phyloP scores from a whole-genome alignment of 1,140 invertebrate genomes.

The Ceratina australensis region DNA sequence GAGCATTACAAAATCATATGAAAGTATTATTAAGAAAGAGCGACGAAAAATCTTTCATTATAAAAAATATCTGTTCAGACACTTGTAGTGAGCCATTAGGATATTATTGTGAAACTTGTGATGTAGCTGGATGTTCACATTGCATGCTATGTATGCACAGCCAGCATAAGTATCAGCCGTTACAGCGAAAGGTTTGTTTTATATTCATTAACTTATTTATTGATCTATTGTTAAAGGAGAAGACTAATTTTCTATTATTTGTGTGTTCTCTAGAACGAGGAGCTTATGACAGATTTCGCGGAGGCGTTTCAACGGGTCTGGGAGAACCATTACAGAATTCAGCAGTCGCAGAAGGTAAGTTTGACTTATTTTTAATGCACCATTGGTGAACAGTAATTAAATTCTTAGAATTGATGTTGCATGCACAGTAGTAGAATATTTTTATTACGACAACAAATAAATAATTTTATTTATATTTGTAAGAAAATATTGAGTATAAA shows the following conservation, averaged over 20 bases:
- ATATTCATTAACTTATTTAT: slow-evolving; percentile 1
- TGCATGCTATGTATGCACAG: slow-evolving; percentile 72
- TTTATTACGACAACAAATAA: slow-evolving; percentile 64
- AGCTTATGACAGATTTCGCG: slow-evolving; percentile 40
- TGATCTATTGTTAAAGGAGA: slow-evolving; percentile 9
- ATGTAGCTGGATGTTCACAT: slow-evolving; percentile 66
- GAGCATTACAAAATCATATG: slow-evolving; percentile 60
- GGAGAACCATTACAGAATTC: slow-evolving; percentile 34
- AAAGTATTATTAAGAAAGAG: slow-evolving; percentile 42
- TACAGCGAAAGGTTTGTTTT: slow-evolving; percentile 59
- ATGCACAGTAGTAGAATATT: slow-evolving; percentile 20
- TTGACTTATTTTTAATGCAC: slow-evolving; percentile 8
- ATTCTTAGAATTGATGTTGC: background rate
- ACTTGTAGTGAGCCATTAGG: slow-evolving; percentile 54
- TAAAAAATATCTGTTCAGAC: slow-evolving; percentile 47
- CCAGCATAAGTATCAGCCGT: slow-evolving; percentile 55
- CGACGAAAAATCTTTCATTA: background rate
- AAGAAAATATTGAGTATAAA: slow-evolving; percentile 48
- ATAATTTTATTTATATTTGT: slow-evolving; percentile 69
- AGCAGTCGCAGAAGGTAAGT: slow-evolving; percentile 61
- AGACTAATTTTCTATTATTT: slow-evolving; percentile 36
- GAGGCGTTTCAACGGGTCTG: background rate
- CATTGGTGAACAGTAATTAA: background rate
- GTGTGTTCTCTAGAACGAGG: slow-evolving; percentile 62
- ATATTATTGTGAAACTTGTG: slow-evolving; percentile 74